Evolutionary conservation across 2,888 invertebrate species (phyloP), one percentile per base, ranked within the genome.

Genomic region (Platycheirus albimanus): DNA sequence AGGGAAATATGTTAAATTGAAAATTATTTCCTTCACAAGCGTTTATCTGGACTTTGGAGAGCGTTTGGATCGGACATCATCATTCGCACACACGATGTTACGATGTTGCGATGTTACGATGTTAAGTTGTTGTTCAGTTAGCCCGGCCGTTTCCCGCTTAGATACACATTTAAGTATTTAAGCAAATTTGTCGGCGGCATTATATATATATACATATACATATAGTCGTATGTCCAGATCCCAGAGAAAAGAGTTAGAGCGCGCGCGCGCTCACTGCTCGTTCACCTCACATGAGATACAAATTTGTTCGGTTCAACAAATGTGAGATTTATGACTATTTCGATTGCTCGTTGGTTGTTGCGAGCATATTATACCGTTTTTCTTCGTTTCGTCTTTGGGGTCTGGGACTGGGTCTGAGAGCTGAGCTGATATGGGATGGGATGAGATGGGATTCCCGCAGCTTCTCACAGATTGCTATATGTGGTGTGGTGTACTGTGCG

Each of bases 291-390:
- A 77, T 67, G 78, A 56, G 67, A 74, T 69, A 81, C 78, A 83
- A 83, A 83, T 83, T 83, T 83, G 83, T 83, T 83, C 78, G 83
- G 83, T 83, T 78, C 83, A 83, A 74, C 78, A 78, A 83, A 83
- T 83, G 83, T 74, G 83, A 83, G 78, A 83, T 83, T 83, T 83
- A 83, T 83, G 83, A 83, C 83, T 78, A 83, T 83, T 83, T 83
- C 83, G 83, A 83, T 83, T 83, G 78, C 56, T 74, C 64, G 78
- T 41, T 58, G 58, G 58, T 41, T 24, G 58, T 49, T 78, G 63
- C 72, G 49, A 74, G 78, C 83, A 83, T 74, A 74, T 64, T 78
- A 78, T 78, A 83, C 83, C 83, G 83, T 83, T 83, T 83, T 83
- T 78, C 67, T 33, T 64, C 36, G 41, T 72, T 33, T 64, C 36